Base-by-base conservation (phyloP, 2,888 invertebrate genomes). In the Sarcophaga caerulescens region DNA sequence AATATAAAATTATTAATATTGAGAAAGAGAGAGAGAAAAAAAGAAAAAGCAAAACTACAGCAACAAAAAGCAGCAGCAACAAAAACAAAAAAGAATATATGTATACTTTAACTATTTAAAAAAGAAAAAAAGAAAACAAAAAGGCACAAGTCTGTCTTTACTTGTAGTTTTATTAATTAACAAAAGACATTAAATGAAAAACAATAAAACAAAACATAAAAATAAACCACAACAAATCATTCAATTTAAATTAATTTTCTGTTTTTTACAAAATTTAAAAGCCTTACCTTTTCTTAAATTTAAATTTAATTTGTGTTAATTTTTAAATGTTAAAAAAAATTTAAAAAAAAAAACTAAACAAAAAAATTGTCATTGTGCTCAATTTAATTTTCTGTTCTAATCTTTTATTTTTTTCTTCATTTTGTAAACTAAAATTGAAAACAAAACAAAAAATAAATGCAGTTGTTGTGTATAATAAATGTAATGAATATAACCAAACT, bases 311-410 rank as follows among this genome's bases (percentile, higher is more conserved):
- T 57, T 57, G 57, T 57, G n/a, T 57, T n/a, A 57, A 17, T 5
- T 10, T 35, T 35, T 35, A 35, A 35, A 35, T 35, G 35, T 35
- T 35, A 52, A 63, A 70, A 69, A 21, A 14, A 12, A 4, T 57
- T 23, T 17, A 14, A 19, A 52, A 47, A 47, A 63, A n/a, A n/a
- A n/a, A 21, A 17, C 6, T n/a, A 10, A 62, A 74, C 17, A 73
- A 44, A 70, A 52, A 71, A 74, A 74, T 47, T 79, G 83, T 84
- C 83, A 70, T 65, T 74, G 66, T 79, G 84, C 84, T 84, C 84
- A 84, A 84, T 78, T 62, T 70, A 68, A 52, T 52, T 17, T 17
- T 52, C 21, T 44, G 57, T 66, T 65, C 19, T 35, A 62, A 21
- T 11, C 62, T 25, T 65, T 2, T 6, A 21, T 35, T 44, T 65